Base-by-base conservation (phyloP, 2,888 invertebrate species). In the Heliconius sara region DNA sequence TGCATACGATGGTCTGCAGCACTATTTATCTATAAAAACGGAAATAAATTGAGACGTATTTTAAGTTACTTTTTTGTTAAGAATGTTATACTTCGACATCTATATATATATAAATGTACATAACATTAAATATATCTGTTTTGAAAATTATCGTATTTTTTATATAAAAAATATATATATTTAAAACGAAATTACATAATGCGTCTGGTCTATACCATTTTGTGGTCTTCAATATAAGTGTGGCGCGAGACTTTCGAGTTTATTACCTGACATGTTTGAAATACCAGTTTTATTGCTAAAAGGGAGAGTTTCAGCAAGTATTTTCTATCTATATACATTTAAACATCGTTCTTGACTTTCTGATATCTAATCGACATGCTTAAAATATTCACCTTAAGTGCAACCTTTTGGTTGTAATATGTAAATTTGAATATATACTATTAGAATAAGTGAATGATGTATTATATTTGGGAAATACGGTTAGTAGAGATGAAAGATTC, bases 251-350 rank as follows among this genome's bases (percentile, higher is more conserved):
- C 92, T 92, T 91, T 91, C 88, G 90, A 92, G 92, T 93, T 93
- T 93, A 94, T 93, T 93, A 93, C 93, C 92, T 90, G 93, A 93
- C 94, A 93, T 92, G 92, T 93, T 93, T 91, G 93, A 92, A 93
- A 94, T 94, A 92, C 92, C 93, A 86, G 89, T 92, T 92, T 92
- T 93, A 93, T 91, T 91, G 88, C 87, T 86, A 85, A 84, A 82
- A 84, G 84, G 84, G 85, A 83, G 85, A 79, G 87, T 83, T 84
- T 85, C 81, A 80, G 82, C 81, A 83, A 86, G 87, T 87, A 86
- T 89, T 89, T 87, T 85, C 83, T 82, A 83, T 83, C 83, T 84
- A 74, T 80, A 71, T 68, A 80, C 77, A 82, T 82, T 34, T 72
- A 75, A 71, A 57, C 34, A 25, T 60, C 73, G 39, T 73, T 60